Conservation (phyloP, 2,888 invertebrate genomes). For the Folsomia candida region DNA sequence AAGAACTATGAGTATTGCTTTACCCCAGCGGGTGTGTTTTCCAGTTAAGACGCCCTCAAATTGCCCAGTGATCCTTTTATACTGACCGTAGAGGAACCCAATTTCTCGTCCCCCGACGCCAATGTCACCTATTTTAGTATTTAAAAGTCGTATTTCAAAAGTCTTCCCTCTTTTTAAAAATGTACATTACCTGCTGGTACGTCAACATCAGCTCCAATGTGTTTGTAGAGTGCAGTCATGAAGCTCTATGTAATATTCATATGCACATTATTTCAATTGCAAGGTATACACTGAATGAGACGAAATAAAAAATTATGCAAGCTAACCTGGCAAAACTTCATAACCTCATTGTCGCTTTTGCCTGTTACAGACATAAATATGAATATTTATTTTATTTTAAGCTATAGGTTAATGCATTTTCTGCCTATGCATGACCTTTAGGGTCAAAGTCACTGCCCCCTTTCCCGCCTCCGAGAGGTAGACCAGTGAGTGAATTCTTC, state of each 20-base stretch:
- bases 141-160: no score
- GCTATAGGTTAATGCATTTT: no score
- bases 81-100: slow-evolving; percentile 23
- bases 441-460: slow-evolving; percentile 28
- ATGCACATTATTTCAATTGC: not conserved
- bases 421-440: no score
- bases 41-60: slow-evolving; percentile 27
- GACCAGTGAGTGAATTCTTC: slow-evolving; percentile 25
- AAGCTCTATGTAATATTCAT: slow-evolving; percentile 17
- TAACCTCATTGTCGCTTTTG: slow-evolving; percentile 26
- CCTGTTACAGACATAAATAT: no score
- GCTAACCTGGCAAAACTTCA: slow-evolving; percentile 23
- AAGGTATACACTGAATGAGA: no score
- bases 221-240: slow-evolving; percentile 23
- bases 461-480: slow-evolving; percentile 27
- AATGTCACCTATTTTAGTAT: no score
- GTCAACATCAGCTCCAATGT: slow-evolving; percentile 21
- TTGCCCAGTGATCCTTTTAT: slow-evolving; percentile 24
- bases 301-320: no score
- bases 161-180: no score
- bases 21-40: slow-evolving; percentile 22
- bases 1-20: no score
- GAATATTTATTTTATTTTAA: no score
- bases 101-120: slow-evolving; percentile 30
- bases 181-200: slow-evolving; percentile 29